Evolutionary conservation across 2,888 invertebrate genomes (phyloP), one percentile per base, ranked within the genome.

Genomic region (Fragum fragum): DNA sequence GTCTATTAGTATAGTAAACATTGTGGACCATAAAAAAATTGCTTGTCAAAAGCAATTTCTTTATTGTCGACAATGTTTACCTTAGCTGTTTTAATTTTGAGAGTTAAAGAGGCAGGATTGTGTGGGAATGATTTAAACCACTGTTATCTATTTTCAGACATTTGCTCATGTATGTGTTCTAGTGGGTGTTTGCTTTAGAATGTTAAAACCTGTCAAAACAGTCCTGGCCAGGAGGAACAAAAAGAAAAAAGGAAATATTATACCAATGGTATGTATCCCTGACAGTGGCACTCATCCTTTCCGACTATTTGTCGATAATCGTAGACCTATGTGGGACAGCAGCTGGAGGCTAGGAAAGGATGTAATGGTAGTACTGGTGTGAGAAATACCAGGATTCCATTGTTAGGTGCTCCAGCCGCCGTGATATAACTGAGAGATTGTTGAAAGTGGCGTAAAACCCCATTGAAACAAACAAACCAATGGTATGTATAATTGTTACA

Each of bases 101-200:
- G 39, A 39, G 39, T 39, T 14, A n/a, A n/a, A n/a, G n/a, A n/a
- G n/a, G n/a, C n/a, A n/a, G n/a, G n/a, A 55, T 21, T 55, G 55
- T 55, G 55, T n/a, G 21, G 55, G 16, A 55, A 55, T 21, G 55
- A 6, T 18, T 55, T 55, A 55, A 55, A 1, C 26, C 57, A 32
- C 1, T 32, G 18, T 47, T 42, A 21, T 42, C 16, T 29, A n/a
- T 14, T 87, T 88, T 59, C 95, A 96, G 96, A 95, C 96, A 83
- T 94, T 96, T 86, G 95, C 96, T 70, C 95, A 96, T 87, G 93
- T 95, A 32, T 95, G 95, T 28, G 95, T 96, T 79, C 92, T 96
- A 2, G 95, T 96, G 75, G 96, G 96, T 16, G 92, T 93, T 63
- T 93, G 93, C 81, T 91, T 92, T 82, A 81, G 89, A 78, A 89